Conservation (phyloP, 2,797 vertebrate genomes). For the Morelia viridis region DNA sequence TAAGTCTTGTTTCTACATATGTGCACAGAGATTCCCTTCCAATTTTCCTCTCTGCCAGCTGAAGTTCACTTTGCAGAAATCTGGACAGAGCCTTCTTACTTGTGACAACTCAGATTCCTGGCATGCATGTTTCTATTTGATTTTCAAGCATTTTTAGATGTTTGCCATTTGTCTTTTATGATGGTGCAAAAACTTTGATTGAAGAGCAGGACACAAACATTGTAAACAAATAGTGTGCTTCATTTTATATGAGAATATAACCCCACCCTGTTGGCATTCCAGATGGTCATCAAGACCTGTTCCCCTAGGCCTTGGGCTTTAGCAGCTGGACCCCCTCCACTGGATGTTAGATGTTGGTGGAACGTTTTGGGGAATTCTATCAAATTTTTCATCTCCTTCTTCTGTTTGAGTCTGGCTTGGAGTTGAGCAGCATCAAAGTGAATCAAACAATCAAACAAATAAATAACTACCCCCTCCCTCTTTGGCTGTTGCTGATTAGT, state of each 20-base stretch:
- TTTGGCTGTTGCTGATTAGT: neutral
- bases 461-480: neutral
- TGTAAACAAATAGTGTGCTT: neutral
- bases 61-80: neutral
- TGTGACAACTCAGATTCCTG: neutral
- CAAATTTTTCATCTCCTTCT: neutral
- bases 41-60: neutral
- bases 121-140: neutral
- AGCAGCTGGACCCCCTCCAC: neutral
- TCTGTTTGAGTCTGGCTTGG: neutral
- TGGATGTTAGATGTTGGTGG: neutral
- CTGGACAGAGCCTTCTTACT: neutral
- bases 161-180: neutral
- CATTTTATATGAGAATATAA: neutral
- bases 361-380: neutral
- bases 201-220: neutral
- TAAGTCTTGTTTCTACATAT: neutral
- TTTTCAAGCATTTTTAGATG: neutral
- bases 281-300: neutral
- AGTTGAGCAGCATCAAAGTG: neutral
- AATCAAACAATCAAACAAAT: neutral
- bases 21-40: neutral
- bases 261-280: neutral
- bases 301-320: neutral
- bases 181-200: neutral